These are phyloP conservation scores for Dromococcyx pavoninus DNA, from an alignment of 2,797 vertebrate genomes.

Conservation along the genomic window DNA sequence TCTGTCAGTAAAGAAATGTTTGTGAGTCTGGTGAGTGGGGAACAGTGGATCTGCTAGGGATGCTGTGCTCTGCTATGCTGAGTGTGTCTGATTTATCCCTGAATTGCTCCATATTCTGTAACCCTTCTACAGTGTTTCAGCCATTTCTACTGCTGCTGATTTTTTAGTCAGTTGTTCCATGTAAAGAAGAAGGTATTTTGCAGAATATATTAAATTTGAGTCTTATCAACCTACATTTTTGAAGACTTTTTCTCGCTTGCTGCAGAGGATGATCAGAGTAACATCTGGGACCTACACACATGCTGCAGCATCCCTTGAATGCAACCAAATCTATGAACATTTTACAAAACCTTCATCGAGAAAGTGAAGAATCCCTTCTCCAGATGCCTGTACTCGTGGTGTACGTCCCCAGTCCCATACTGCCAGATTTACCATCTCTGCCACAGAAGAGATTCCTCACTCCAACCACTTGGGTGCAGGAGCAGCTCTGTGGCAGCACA, in stretches of 20 bases:
- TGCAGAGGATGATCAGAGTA: background rate
- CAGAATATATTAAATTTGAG: conserved; percentile 2
- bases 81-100: background rate
- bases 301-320: background rate
- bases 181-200: background rate
- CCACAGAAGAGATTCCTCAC: background rate
- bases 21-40: background rate
- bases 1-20: background rate
- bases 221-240: background rate
- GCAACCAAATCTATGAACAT: background rate
- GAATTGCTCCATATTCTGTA: background rate
- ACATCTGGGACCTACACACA: background rate
- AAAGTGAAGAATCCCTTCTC: background rate
- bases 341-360: background rate
- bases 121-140: background rate
- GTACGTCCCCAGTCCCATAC: background rate
- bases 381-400: rapidly evolving
- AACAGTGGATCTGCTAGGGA: background rate
- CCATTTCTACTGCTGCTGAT: background rate
- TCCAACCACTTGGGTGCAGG: conserved; percentile 15
- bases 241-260: background rate
- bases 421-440: background rate
- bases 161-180: background rate
- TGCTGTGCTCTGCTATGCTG: background rate
- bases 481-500: background rate